A percentile compares a stretch with the other conserved stretches of the same genome.
phyloP scores from a whole-genome alignment of 2,797 vertebrate species.

The Percopsis omiscomaycus region DNA sequence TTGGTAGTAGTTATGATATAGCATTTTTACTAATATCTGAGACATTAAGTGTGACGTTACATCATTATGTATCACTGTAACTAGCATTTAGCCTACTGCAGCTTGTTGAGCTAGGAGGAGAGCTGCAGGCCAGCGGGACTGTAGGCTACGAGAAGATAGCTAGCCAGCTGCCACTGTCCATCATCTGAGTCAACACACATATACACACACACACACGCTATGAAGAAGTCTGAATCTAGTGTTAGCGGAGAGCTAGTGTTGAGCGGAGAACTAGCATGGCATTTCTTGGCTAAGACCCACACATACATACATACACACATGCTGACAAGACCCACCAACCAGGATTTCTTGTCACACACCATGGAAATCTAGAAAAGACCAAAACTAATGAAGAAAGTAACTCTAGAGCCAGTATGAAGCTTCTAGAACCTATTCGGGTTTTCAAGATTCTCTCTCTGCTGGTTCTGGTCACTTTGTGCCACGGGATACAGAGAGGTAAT shows the following conservation, averaged over 20 bases:
- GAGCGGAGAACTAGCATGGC: constrained; percentile 54
- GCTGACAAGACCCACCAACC: constrained; percentile 23
- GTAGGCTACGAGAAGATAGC: constrained; percentile 74
- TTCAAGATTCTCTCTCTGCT: constrained; percentile 33
- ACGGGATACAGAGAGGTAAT: constrained; percentile 63
- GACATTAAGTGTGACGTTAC: too few species aligned
- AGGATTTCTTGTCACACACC: constrained; percentile 14
- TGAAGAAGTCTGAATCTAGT: constrained; percentile 18
- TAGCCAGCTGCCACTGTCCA: constrained; percentile 86
- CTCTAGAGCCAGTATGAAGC: constrained; percentile 41
- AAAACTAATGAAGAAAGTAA: not conserved
- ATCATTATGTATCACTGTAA: too few species aligned
- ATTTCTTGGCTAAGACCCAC: constrained; percentile 34
- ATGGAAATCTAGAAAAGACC: constrained; percentile 44
- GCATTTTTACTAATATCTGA: too few species aligned
- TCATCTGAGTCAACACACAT: constrained; percentile 69
- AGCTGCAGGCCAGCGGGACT: constrained; percentile 54
- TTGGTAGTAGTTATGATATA: too few species aligned
- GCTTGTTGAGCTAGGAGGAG: constrained; percentile 31
- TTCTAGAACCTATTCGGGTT: constrained; percentile 12
- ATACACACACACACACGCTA: constrained; percentile 20
- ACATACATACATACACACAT: constrained; percentile 34
- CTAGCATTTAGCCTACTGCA: not conserved
- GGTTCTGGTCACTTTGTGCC: constrained; percentile 36
- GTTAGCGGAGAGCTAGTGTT: constrained; percentile 18